phyloP scores from a whole-genome alignment of 1,140 invertebrate genomes.

The Asobara japonica region DNA sequence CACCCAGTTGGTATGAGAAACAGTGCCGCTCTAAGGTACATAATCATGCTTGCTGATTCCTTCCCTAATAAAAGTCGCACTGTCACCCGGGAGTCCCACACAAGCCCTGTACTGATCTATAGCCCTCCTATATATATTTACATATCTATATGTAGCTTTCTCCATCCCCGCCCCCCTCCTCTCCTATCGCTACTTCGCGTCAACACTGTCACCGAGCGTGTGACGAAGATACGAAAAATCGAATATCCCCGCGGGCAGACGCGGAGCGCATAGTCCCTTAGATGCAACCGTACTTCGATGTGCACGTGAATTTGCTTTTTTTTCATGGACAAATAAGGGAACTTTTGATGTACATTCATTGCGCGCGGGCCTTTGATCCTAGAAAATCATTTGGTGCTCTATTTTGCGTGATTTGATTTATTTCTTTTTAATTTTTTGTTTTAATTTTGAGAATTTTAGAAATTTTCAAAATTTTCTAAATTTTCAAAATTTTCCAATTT shows the following conservation, averaged over 20 bases:
- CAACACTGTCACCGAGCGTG: slow-evolving; percentile 31
- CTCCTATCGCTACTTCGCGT: slow-evolving; percentile 39
- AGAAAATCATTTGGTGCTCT: too few species aligned
- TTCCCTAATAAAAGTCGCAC: slow-evolving; percentile 68
- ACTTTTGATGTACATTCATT: not conserved
- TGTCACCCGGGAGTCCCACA: slow-evolving; percentile 50
- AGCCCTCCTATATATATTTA: not conserved
- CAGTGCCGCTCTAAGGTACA: slow-evolving; percentile 58
- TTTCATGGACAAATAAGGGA: not conserved
- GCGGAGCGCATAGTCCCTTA: slow-evolving; percentile 40
- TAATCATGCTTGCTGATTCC: slow-evolving; percentile 67
- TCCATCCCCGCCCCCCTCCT: slow-evolving; percentile 43
- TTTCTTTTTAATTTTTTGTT: too few species aligned
- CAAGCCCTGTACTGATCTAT: slow-evolving; percentile 17
- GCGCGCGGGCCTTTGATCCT: not conserved
- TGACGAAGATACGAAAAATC: slow-evolving; percentile 52
- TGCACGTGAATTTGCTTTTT: not conserved
- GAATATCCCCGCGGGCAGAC: not conserved
- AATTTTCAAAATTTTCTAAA: too few species aligned
- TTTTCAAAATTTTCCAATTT: too few species aligned
- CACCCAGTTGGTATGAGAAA: not conserved
- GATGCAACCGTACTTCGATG: slow-evolving; percentile 22
- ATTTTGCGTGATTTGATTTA: too few species aligned
- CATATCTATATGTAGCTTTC: too few species aligned
- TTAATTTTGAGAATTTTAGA: too few species aligned